phyloP scores from a whole-genome alignment of 64 coral and sea anemone genomes.

The Hydrozoanthus tunicans region DNA sequence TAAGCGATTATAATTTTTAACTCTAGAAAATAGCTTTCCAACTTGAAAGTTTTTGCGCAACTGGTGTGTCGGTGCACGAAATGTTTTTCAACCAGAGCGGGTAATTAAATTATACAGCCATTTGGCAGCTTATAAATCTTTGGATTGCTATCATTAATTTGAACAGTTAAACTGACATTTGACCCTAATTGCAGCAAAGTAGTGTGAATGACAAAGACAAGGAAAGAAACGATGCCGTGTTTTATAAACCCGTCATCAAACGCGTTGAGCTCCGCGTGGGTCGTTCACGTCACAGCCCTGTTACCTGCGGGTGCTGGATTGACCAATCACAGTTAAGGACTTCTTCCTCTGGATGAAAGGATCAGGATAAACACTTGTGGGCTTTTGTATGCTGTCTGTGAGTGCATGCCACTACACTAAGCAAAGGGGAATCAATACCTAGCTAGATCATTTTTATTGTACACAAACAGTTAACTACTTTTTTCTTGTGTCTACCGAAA shows the following conservation, averaged over 20 bases:
- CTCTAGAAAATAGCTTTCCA: background rate
- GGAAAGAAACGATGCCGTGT: background rate
- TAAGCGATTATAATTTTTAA: background rate
- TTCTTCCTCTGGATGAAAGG: constrained; percentile 26
- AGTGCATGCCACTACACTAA: background rate
- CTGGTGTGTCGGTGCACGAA: constrained; percentile 3
- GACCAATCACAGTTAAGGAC: constrained; percentile 9
- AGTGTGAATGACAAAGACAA: constrained; percentile 36
- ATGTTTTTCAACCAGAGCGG: background rate
- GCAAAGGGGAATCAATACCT: too few relatives aligned
- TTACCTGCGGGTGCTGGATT: background rate
- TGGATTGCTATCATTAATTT: constrained; percentile 57
- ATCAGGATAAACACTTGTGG: constrained; percentile 39
- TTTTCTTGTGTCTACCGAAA: background rate
- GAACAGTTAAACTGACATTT: constrained; percentile 63
- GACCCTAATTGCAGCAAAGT: constrained; percentile 54
- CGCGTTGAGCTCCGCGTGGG: constrained; percentile 52
- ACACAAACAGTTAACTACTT: background rate
- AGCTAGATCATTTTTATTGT: background rate
- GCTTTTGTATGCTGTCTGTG: constrained; percentile 8
- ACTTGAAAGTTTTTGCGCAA: background rate
- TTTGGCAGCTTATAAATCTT: constrained; percentile 39
- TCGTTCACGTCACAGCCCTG: background rate
- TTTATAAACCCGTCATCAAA: constrained; percentile 26
- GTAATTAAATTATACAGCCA: constrained; percentile 57